Percentiles rank a stretch among this genome's conserved stretches.
Conservation (phyloP, 2,888 invertebrate genomes). For the Campoplex nolae region DNA sequence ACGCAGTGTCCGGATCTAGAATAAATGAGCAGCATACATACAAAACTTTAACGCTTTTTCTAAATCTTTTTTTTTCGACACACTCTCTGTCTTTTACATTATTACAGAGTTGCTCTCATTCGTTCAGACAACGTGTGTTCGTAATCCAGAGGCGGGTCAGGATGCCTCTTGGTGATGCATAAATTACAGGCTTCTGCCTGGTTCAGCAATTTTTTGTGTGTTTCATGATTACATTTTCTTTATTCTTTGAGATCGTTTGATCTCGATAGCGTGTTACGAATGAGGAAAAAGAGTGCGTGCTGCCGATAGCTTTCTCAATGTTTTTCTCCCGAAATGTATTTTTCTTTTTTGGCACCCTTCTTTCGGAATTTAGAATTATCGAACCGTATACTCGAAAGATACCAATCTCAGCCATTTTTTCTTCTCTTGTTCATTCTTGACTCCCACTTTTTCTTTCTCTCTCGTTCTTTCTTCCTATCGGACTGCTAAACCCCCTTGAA, state of each 20-base stretch:
- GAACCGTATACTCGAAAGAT: constrained; percentile 49
- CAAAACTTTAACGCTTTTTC: too few species aligned
- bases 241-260: constrained; percentile 20
- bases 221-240: constrained; percentile 3
- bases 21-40: background rate
- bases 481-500: constrained; percentile 42
- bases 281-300: constrained; percentile 25
- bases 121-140: constrained; percentile 12
- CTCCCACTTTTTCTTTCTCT: background rate
- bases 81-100: background rate
- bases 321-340: constrained; percentile 34
- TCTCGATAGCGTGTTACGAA: constrained; percentile 7
- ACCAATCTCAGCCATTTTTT: constrained; percentile 55
- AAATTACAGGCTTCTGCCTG: constrained; percentile 48
- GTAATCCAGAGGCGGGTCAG: background rate
- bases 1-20: background rate
- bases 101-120: background rate
- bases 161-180: constrained; percentile 34
- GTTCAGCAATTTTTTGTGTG: constrained; percentile 33
- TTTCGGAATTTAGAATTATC: constrained; percentile 20
- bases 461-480: constrained; percentile 3
- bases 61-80: background rate
- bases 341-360: constrained; percentile 10
- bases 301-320: constrained; percentile 37
- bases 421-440: background rate